Conservation (phyloP, 2,888 invertebrate species). For the Drosophila siamana region DNA sequence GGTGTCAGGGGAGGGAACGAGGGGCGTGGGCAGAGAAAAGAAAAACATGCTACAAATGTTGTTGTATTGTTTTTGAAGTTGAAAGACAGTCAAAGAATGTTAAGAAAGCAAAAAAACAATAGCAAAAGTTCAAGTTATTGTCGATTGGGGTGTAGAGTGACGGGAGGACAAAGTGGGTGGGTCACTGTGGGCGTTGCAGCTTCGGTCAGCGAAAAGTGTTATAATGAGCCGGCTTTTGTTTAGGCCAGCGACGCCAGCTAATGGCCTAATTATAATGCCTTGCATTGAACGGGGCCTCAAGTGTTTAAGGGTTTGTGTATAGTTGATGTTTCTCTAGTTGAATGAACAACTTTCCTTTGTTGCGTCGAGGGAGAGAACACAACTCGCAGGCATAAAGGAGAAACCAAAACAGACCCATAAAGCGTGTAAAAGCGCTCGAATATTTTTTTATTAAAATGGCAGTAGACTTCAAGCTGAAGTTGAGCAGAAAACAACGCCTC, state of each 20-base stretch:
- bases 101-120: constrained; percentile 35
- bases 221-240: constrained; percentile 58
- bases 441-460: background rate
- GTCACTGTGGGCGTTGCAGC: constrained; percentile 21
- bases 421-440: background rate
- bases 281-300: constrained; percentile 22
- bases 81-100: constrained; percentile 28
- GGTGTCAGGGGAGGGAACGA: background rate
- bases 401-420: background rate
- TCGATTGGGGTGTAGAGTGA: constrained; percentile 10
- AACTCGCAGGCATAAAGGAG: constrained; percentile 1
- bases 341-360: constrained; percentile 12
- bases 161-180: background rate
- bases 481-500: background rate
- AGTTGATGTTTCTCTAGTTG: background rate
- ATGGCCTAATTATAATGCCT: constrained; percentile 49
- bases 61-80: constrained; percentile 64
- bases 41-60: constrained; percentile 60
- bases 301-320: constrained; percentile 16
- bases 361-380: background rate
- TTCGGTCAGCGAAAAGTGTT: constrained; percentile 57
- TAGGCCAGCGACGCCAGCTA: constrained; percentile 32
- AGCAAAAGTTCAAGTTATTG: constrained; percentile 58
- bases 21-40: constrained; percentile 29
- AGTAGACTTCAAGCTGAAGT: background rate